phyloP scores from a whole-genome alignment of 2,888 invertebrate species.

The Hypena proboscidalis region DNA sequence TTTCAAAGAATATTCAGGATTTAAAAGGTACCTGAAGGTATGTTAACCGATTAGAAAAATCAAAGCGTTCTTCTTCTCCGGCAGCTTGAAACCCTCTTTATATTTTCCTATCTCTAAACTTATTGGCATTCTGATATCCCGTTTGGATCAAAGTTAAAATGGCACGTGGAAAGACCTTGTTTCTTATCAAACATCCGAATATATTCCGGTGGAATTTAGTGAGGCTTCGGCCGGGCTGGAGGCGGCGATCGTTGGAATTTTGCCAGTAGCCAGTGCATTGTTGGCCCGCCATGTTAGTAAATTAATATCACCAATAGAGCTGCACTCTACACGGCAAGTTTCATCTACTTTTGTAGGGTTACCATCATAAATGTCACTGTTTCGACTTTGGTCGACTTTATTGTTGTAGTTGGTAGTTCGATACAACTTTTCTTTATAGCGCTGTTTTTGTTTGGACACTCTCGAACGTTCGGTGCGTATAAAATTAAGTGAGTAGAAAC shows the following conservation, averaged over 20 bases:
- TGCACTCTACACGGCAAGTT: constrained; percentile 55
- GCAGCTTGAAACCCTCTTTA: constrained; percentile 13
- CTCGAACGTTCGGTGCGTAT: not conserved
- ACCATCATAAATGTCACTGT: constrained; percentile 3
- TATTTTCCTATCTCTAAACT: constrained; percentile 3
- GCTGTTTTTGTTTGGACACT: no score
- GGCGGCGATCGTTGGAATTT: constrained; percentile 62
- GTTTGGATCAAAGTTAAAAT: constrained; percentile 43
- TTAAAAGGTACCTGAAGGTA: no score
- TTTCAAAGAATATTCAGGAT: no score
- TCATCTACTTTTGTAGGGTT: constrained; percentile 31
- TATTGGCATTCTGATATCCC: constrained; percentile 37
- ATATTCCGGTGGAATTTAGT: constrained; percentile 59
- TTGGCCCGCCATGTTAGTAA: constrained; percentile 70
- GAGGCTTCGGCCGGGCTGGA: constrained; percentile 42
- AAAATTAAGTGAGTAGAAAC: no score
- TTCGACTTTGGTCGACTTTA: not conserved
- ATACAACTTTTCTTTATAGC: no score
- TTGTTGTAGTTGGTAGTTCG: no score
- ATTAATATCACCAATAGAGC: constrained; percentile 75
- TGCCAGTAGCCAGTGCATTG: constrained; percentile 73
- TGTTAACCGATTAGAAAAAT: constrained; percentile 10
- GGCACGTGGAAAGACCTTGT: constrained; percentile 43
- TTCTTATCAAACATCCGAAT: constrained; percentile 61
- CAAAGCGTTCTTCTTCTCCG: constrained; percentile 38